Conservation (phyloP, 2,113 vertebrate species). For the Hassar affinis region DNA sequence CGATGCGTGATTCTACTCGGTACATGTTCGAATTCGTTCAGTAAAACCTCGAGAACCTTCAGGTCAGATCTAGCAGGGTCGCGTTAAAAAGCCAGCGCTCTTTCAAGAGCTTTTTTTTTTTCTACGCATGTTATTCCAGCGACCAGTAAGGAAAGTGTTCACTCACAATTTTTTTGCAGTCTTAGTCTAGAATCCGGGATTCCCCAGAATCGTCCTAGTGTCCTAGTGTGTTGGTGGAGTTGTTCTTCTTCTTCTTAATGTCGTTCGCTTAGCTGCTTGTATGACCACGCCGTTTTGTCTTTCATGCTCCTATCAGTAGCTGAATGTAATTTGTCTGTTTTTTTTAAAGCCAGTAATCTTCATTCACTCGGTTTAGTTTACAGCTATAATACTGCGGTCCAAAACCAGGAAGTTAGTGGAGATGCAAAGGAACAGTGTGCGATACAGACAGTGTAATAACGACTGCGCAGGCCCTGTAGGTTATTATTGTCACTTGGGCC, state of each 20-base stretch:
- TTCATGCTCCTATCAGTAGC: not conserved
- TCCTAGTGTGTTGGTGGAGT: slow-evolving; percentile 17
- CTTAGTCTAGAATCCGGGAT: not conserved
- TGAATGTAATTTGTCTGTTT: not conserved
- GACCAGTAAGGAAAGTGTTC: slow-evolving; percentile 4
- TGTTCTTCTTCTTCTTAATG: not conserved
- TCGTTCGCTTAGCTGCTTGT: slow-evolving; percentile 15
- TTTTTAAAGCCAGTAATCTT: not conserved
- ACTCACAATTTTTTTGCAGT: not conserved
- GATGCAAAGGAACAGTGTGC: not conserved
- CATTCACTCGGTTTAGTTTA: not conserved
- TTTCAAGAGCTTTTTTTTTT: slow-evolving; percentile 34
- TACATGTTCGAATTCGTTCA: too few species aligned
- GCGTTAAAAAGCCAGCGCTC: slow-evolving; percentile 24
- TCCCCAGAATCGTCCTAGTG: not conserved
- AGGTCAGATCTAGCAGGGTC: slow-evolving; percentile 23
- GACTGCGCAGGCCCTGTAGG: not conserved
- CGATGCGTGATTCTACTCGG: not conserved
- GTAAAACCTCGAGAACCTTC: not conserved
- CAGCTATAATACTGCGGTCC: not conserved
- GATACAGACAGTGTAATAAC: not conserved
- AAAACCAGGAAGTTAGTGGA: not conserved
- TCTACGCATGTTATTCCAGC: slow-evolving; percentile 17
- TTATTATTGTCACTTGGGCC: not conserved
- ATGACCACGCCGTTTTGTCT: not conserved